Percentiles rank a stretch among this genome's conserved stretches.
These are phyloP conservation scores for Probosciger aterrimus DNA, from an alignment of 2,113 vertebrate genomes.

Conservation along the genomic window DNA sequence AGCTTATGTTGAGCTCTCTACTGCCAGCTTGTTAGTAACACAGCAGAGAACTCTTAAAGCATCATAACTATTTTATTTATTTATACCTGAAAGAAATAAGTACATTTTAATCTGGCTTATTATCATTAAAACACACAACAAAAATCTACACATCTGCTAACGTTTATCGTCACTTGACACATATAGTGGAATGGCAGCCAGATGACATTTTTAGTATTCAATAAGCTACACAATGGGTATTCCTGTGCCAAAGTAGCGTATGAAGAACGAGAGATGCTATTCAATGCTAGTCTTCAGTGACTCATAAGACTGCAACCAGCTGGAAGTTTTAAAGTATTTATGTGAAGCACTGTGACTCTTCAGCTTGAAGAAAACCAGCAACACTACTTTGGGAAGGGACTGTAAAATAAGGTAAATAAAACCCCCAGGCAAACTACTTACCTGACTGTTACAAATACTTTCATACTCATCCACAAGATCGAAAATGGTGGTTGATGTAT, in stretches of 20 bases:
- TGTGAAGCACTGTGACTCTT: background rate
- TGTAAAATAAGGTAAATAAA: background rate
- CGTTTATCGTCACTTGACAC: background rate
- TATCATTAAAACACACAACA: background rate
- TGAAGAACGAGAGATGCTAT: background rate
- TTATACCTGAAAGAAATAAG: background rate
- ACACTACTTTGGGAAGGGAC: background rate
- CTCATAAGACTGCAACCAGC: background rate
- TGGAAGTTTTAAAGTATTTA: background rate
- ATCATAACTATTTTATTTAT: background rate
- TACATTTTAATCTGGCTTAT: background rate
- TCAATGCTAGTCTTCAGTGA: background rate
- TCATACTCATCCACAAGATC: conserved; percentile 93
- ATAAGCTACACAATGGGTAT: background rate
- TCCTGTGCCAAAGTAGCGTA: background rate
- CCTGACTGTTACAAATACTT: conserved; percentile 85
- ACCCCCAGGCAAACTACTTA: background rate
- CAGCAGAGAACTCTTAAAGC: background rate
- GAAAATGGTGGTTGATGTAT: conserved; percentile 90
- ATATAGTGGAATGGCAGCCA: background rate
- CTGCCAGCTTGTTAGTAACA: background rate
- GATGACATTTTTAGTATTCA: background rate
- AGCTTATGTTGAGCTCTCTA: background rate
- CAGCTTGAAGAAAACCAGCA: background rate
- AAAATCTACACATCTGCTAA: background rate